phyloP scores from a whole-genome alignment of 1,140 invertebrate species.

The Drosophila lacteicornis region DNA sequence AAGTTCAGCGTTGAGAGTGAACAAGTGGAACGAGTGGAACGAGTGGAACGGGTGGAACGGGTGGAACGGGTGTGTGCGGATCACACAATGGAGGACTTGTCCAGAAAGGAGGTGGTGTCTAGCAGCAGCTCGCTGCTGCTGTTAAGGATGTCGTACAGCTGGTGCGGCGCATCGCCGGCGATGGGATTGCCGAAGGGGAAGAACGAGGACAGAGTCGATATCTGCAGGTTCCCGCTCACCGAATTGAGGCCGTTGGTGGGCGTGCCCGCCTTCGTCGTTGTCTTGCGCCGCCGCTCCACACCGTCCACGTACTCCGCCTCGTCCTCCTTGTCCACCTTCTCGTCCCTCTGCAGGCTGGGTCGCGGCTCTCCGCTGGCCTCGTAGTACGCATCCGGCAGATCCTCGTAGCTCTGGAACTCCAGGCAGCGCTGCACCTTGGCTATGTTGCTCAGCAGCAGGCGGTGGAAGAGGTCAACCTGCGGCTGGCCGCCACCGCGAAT shows the following conservation, averaged over 20 bases:
- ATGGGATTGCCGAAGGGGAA: slow-evolving; percentile 85
- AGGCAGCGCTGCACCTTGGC: slow-evolving; percentile 85
- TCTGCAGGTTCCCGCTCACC: slow-evolving; percentile 42
- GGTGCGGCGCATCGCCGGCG: slow-evolving; percentile 75
- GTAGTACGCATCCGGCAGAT: slow-evolving; percentile 75
- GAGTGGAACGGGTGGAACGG: neutral
- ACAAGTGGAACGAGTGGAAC: slow-evolving; percentile 14
- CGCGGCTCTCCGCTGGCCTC: slow-evolving; percentile 54
- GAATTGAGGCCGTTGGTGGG: slow-evolving; percentile 51
- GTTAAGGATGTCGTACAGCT: slow-evolving; percentile 78
- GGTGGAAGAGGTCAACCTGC: slow-evolving; percentile 88
- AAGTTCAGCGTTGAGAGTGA: slow-evolving; percentile 63
- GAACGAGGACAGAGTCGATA: slow-evolving; percentile 85
- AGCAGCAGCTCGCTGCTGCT: slow-evolving; percentile 72
- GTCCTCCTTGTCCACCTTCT: slow-evolving; percentile 1
- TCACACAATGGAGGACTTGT: slow-evolving; percentile 80
- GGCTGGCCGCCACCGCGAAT: slow-evolving; percentile 91
- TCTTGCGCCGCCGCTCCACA: slow-evolving; percentile 69
- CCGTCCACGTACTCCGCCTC: slow-evolving; percentile 72
- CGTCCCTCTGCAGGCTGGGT: slow-evolving; percentile 14
- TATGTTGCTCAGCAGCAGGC: slow-evolving; percentile 87
- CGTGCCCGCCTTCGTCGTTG: slow-evolving; percentile 23
- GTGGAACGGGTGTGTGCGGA: slow-evolving; percentile 1
- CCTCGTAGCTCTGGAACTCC: slow-evolving; percentile 73
- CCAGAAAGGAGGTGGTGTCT: slow-evolving; percentile 80